Percentiles rank a stretch among this genome's conserved stretches.
phyloP scores from a whole-genome alignment of 2,797 vertebrate genomes.

The Micrastur ruficollis region DNA sequence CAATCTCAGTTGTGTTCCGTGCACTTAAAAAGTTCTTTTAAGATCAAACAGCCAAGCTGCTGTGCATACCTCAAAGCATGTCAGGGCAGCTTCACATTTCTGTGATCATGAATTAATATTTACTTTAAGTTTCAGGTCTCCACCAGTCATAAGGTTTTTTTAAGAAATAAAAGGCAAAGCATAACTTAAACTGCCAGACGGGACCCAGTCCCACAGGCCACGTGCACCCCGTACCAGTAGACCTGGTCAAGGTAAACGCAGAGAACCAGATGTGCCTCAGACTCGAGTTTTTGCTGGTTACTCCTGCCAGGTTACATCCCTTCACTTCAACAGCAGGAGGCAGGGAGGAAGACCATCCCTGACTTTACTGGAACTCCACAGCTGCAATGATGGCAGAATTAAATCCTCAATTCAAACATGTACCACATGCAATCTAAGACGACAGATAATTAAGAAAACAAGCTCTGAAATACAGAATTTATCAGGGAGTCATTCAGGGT shows the following conservation, averaged over 20 bases:
- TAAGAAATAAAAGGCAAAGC: neutral
- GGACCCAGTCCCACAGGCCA: neutral
- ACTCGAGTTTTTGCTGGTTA: neutral
- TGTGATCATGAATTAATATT: neutral
- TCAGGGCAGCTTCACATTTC: neutral
- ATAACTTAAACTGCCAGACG: neutral
- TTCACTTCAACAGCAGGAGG: neutral
- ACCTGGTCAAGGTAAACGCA: neutral
- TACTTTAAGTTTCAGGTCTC: neutral
- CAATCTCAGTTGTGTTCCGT: neutral
- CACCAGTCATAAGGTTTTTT: neutral
- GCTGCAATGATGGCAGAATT: neutral
- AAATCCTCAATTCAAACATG: neutral
- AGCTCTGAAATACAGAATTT: neutral
- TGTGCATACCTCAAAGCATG: constrained; percentile 11
- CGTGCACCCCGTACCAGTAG: accelerated
- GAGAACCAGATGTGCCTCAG: neutral
- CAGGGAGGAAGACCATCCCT: neutral
- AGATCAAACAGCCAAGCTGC: neutral
- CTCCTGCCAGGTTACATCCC: neutral
- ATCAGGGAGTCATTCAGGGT: neutral
- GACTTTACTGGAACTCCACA: neutral
- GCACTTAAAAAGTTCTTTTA: neutral
- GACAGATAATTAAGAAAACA: neutral
- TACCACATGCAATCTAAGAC: no score